Evolutionary conservation across 2,113 vertebrate species (phyloP), one percentile per base, ranked within the genome.

Genomic region (Syrmaticus mikado): DNA sequence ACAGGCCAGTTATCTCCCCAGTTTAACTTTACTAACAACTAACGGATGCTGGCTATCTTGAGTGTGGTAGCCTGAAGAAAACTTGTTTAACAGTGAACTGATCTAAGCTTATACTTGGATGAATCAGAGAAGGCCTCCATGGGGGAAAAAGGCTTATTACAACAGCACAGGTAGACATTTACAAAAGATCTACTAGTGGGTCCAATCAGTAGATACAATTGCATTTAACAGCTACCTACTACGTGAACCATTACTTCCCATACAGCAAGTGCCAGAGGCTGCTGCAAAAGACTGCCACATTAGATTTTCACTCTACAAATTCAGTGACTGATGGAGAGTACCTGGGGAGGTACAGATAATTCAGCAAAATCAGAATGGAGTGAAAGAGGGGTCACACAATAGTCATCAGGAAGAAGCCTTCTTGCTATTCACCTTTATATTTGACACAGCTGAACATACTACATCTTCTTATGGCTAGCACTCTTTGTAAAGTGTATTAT

Each of bases 371-470:
- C 32, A 77, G 66, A 92, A 72, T 0, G 68, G 18, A 78, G 24
- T 6, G 8, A 10, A 76, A 80, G 16, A 89, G 9, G 11, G 70
- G 30, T 34, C 43, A 43, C 2, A 3, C 24, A 19, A 36, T 32
- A 91, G 28, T 13, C 43, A 28, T 32, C 57, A 92, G 30, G 34
- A 75, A 75, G 48, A 79, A 11, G 25, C 65, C 22, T 50, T 46
- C 48, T 64, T 71, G 72, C 82, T 73, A 4, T 62, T 85, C 53
- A 73, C 32, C 10, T 50, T 93, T 92, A 82, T 94, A 89, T 87
- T 75, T 66, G 38, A 81, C 52, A 91, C 21, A 93, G 46, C 34
- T 78, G 38, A 71, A 71, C 76, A 85, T 92, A 67, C 32, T 38
- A 73, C 73, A 43, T 28, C 25, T 65, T 20, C 48, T 19, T 73